Evolutionary conservation across 2,113 vertebrate genomes (phyloP), one percentile per base, ranked within the genome.

Genomic region (Indicator maculatus): DNA sequence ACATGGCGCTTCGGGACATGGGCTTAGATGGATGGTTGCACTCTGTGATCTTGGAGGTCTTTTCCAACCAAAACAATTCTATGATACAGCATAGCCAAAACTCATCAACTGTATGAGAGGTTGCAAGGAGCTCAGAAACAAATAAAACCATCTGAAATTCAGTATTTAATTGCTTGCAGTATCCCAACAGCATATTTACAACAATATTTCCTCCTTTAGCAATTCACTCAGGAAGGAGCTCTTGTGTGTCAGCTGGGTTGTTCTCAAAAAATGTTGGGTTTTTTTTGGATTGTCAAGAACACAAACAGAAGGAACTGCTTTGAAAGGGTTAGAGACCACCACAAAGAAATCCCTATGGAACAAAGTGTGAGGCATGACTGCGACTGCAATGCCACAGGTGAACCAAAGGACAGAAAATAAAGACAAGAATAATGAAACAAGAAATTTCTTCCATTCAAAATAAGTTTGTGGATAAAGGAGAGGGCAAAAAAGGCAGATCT

Each of bases 401-500:
- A 83, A 58, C 12, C 21, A 20, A 63, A 38, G 13, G 71, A 9
- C 10, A 64, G 20, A 52, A 95, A 77, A 80, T 31, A 63, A 5
- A 87, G 26, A 50, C 24, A 61, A 45, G 10, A 88, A 6, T n/a
- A 67, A 56, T 31, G 71, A 47, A 45, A 8, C 16, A 18, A 20
- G 13, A 61, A 59, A 55, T 31, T 12, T 50, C 10, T 88, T 30
- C 18, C 14, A 11, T 67, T 86, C 15, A 60, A 83, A 88, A 71
- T 83, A 14, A 89, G 60, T 91, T n/a, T 69, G n/a, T 36, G 15
- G 17, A 78, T 30, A 84, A 74, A 36, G 6, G 4, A 53, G 8
- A 1, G 2, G 4, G 5, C 36, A 8, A 1, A 4, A 20, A 50
- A n/a, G 9, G 9, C 28, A 86, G 72, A 74, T 18, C 6, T 39